Percentiles rank a stretch among this genome's conserved stretches.
Conservation (phyloP, 2,888 invertebrate species). For the Vannuccia rotundouncinata region DNA sequence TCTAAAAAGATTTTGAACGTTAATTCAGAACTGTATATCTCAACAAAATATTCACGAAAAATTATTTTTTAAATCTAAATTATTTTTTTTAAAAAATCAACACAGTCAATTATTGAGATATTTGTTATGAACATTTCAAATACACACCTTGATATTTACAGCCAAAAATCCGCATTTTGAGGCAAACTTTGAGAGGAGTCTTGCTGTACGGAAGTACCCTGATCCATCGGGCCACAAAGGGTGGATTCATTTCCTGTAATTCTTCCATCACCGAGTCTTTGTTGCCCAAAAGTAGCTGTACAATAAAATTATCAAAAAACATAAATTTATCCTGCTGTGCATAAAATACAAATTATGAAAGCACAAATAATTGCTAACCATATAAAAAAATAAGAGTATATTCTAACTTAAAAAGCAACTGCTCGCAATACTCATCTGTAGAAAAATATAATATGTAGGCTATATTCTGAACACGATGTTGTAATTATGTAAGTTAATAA, state of each 20-base stretch:
- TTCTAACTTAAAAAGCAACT: too few species aligned
- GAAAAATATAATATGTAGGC: too few species aligned
- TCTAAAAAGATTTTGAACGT: too few species aligned
- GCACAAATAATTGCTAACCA: too few species aligned
- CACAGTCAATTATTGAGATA: neutral
- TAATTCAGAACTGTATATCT: neutral
- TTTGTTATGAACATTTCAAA: neutral
- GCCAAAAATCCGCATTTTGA: slow-evolving; percentile 30
- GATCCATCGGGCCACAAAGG: slow-evolving; percentile 24
- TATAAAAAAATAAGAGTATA: too few species aligned
- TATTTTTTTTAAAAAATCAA: neutral
- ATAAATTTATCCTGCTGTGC: too few species aligned
- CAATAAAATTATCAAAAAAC: too few species aligned
- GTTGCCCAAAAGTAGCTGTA: neutral
- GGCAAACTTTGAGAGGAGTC: neutral
- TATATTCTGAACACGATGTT: too few species aligned
- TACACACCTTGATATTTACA: slow-evolving; percentile 23
- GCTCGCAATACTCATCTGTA: too few species aligned
- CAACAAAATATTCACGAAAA: neutral
- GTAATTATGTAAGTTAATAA: too few species aligned
- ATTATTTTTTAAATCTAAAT: too few species aligned
- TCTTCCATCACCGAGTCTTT: slow-evolving; percentile 24
- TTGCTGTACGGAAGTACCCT: neutral
- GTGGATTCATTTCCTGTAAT: slow-evolving; percentile 3
- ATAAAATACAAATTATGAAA: too few species aligned